phyloP scores from a whole-genome alignment of 2,113 vertebrate species.

The Oryzias celebensis region DNA sequence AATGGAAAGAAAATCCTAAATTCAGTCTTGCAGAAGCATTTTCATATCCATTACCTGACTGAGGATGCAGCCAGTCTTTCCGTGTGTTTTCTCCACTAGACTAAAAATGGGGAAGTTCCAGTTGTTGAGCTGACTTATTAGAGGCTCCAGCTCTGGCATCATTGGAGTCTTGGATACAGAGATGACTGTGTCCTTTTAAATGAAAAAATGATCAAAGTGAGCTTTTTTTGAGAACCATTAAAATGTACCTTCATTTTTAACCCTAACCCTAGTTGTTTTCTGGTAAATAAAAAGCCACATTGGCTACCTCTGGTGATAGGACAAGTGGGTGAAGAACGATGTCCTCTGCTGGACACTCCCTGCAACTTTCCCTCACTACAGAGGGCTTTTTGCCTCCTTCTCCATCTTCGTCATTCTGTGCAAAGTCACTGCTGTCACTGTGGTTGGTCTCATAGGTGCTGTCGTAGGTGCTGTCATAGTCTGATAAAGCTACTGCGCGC shows the following conservation, averaged over 20 bases:
- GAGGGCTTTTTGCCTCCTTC: conserved; percentile 76
- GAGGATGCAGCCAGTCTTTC: conserved; percentile 90
- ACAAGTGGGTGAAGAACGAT: conserved; percentile 71
- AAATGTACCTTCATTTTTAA: not conserved
- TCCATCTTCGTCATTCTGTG: conserved; percentile 88
- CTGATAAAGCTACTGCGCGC: conserved; percentile 84
- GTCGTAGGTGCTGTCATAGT: conserved; percentile 88
- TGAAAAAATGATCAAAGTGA: not conserved
- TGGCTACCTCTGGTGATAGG: conserved; percentile 69
- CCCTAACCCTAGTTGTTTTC: not conserved
- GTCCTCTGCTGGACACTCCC: conserved; percentile 68
- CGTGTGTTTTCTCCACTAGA: conserved; percentile 90
- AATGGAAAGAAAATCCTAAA: not conserved
- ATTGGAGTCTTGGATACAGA: conserved; percentile 83
- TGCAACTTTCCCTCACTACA: conserved; percentile 52
- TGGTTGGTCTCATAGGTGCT: conserved; percentile 91
- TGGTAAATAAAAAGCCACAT: not conserved
- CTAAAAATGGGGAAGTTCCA: conserved; percentile 99
- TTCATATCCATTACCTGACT: conserved; percentile 84
- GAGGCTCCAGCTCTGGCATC: conserved; percentile 84
- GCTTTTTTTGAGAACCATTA: too few relatives aligned
- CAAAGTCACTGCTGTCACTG: conserved; percentile 93
- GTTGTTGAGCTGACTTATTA: conserved; percentile 89
- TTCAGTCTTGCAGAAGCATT: not conserved
- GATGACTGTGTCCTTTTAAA: conserved; percentile 82